These are phyloP conservation scores for Anolis apletophallus DNA, from an alignment of 2,797 vertebrate genomes.

Conservation along the genomic window DNA sequence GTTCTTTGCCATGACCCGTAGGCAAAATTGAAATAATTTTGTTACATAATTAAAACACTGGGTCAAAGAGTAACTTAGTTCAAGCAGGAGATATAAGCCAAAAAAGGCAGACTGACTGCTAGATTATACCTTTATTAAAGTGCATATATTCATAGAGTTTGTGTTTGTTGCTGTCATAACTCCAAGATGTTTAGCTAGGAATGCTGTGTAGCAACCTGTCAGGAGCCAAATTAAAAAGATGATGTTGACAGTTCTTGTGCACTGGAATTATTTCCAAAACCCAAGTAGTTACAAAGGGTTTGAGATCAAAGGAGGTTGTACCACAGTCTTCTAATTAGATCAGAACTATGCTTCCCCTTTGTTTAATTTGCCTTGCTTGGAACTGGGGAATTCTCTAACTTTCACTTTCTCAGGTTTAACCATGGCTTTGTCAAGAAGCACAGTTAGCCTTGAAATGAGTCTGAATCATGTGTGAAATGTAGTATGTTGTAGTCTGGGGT, in stretches of 20 bases:
- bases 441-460: neutral
- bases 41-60: conserved; percentile 6
- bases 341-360: neutral
- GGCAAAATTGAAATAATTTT: neutral
- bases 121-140: neutral
- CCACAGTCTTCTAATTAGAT: neutral
- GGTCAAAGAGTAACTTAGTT: neutral
- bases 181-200: neutral
- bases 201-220: neutral
- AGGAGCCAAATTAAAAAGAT: neutral
- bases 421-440: neutral
- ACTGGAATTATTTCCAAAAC: neutral
- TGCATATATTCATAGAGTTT: conserved; percentile 9
- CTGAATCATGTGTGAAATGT: neutral
- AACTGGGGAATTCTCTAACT: neutral
- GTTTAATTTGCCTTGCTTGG: neutral
- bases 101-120: neutral
- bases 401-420: neutral
- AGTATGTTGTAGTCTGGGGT: too few relatives aligned
- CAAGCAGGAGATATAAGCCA: neutral
- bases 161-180: neutral
- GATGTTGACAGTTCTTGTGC: neutral
- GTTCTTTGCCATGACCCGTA: neutral
- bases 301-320: neutral
- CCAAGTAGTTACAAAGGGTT: neutral